Evolutionary conservation across 2,888 invertebrate genomes (phyloP).

Genomic region (Lathronympha strigana): DNA sequence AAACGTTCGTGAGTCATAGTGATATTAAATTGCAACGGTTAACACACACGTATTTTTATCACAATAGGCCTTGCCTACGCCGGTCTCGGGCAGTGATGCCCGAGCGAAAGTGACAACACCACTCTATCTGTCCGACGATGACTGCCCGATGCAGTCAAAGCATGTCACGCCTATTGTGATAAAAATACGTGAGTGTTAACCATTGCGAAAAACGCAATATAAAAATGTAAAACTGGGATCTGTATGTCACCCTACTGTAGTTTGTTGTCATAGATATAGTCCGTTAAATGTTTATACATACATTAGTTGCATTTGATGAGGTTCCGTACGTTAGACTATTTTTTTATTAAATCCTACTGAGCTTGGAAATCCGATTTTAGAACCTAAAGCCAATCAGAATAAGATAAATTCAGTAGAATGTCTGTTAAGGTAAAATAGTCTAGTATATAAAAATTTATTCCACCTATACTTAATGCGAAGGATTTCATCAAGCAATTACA

Average conservation of each 20-base stretch:
- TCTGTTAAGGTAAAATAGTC: conserved; percentile 38
- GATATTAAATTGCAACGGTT: too few species aligned
- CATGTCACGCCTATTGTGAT: too few species aligned
- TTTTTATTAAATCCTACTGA: conserved; percentile 58
- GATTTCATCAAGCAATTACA: conserved; percentile 3
- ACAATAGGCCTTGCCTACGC: too few species aligned
- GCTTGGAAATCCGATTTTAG: conserved; percentile 74
- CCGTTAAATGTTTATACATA: conserved; percentile 60
- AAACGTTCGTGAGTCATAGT: too few species aligned
- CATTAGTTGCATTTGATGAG: conserved; percentile 57
- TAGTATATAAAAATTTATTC: conserved; percentile 42
- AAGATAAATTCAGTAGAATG: conserved; percentile 37
- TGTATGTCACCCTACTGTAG: conserved; percentile 50
- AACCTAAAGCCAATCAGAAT: conserved; percentile 56
- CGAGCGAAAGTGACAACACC: too few species aligned
- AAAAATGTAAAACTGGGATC: conserved; percentile 35
- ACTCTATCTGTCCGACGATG: too few species aligned
- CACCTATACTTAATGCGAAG: conserved; percentile 42
- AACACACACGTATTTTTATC: too few species aligned
- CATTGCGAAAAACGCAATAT: background rate
- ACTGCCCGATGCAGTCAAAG: too few species aligned
- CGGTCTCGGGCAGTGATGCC: too few species aligned
- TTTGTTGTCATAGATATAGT: conserved; percentile 72
- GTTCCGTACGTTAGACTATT: conserved; percentile 45
- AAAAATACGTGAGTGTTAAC: too few species aligned